Conservation (phyloP, 2,888 invertebrate species). For the Limenitis camilla region DNA sequence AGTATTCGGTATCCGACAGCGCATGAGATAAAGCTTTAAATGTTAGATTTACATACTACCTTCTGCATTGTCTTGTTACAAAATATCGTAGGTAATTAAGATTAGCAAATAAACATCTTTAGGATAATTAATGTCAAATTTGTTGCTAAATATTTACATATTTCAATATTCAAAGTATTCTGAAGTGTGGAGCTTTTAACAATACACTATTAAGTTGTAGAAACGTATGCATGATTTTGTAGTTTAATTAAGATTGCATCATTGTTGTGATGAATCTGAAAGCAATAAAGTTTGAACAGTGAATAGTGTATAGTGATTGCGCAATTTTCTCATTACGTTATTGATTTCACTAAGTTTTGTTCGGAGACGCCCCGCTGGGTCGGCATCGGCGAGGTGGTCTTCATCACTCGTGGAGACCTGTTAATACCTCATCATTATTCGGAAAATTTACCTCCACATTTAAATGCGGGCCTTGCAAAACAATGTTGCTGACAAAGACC, state of each 20-base stretch:
- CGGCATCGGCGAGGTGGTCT: constrained; percentile 35
- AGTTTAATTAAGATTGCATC: constrained; percentile 24
- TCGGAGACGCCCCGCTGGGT: constrained; percentile 54
- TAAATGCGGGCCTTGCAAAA: constrained; percentile 23
- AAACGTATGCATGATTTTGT: constrained; percentile 2
- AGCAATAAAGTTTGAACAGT: constrained; percentile 35
- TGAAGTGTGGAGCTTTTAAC: too few relatives aligned
- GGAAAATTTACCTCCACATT: constrained; percentile 28
- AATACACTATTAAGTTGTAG: neutral
- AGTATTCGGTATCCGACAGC: constrained; percentile 8
- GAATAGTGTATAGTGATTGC: constrained; percentile 48
- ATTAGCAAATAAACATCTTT: neutral
- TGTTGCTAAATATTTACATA: too few relatives aligned
- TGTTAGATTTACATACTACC: constrained; percentile 1
- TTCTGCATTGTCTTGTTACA: neutral
- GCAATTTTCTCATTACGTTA: constrained; percentile 69
- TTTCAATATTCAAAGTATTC: too few relatives aligned
- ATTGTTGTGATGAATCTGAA: constrained; percentile 35
- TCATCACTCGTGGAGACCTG: constrained; percentile 28
- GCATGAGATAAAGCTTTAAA: constrained; percentile 12
- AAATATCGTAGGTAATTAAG: neutral
- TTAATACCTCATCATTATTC: constrained; percentile 30
- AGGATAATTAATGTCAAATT: too few relatives aligned
- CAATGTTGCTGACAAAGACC: constrained; percentile 34
- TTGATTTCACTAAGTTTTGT: constrained; percentile 65